Conservation (phyloP, 2,113 vertebrate genomes). For the Tragelaphus strepsiceros region DNA sequence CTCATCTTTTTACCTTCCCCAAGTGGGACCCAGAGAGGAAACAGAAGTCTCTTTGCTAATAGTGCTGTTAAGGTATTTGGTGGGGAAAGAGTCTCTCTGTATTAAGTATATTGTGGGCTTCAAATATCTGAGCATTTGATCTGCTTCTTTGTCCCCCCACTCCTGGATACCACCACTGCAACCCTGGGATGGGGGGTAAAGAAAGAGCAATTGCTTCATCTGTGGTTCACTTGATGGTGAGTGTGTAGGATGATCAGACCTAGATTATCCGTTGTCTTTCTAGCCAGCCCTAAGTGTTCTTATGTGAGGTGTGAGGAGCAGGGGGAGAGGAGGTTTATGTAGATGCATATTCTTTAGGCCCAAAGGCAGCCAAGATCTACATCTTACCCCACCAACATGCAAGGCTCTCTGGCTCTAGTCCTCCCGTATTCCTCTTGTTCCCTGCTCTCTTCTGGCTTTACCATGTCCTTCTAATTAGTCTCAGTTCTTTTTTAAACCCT, state of each 20-base stretch:
- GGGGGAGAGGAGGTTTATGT: background rate
- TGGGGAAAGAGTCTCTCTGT: background rate
- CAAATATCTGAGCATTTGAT: background rate
- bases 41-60: background rate
- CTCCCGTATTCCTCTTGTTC: background rate
- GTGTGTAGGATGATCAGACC: background rate
- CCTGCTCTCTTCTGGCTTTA: slow-evolving; percentile 33
- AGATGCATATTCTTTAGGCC: background rate
- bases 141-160: background rate
- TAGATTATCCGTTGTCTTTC: background rate
- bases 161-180: background rate
- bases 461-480: background rate
- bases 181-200: rapidly evolving
- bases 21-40: background rate
- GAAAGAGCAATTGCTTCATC: background rate
- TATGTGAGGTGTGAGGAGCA: background rate
- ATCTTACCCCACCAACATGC: background rate
- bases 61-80: background rate
- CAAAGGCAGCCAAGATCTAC: background rate
- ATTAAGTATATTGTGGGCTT: background rate
- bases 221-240: background rate
- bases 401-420: background rate
- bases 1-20: background rate
- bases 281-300: background rate
- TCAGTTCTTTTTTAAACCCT: background rate